A percentile compares a stretch with the other conserved stretches of the same genome.
Conservation (phyloP, 1,140 invertebrate genomes). For the Patella vulgata region DNA sequence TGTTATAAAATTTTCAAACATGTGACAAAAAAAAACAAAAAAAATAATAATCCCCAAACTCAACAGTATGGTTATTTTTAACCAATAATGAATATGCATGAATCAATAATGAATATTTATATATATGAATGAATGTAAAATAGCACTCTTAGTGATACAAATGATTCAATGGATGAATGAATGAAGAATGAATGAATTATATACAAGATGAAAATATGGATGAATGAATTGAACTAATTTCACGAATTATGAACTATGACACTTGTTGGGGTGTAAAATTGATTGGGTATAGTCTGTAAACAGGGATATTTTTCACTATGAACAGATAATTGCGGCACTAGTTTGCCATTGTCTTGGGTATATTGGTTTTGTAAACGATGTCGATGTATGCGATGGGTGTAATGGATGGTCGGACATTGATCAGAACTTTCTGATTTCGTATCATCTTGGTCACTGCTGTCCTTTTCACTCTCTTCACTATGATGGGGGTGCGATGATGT, state of each 20-base stretch:
- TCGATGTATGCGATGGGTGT: conserved; percentile 17
- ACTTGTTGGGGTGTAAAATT: conserved; percentile 46
- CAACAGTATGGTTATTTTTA: too few species aligned
- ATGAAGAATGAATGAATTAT: too few species aligned
- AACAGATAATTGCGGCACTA: conserved; percentile 47
- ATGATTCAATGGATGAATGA: too few species aligned
- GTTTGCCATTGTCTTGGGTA: conserved; percentile 16
- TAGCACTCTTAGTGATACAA: too few species aligned
- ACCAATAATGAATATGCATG: too few species aligned
- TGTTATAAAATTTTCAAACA: too few species aligned
- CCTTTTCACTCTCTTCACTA: conserved; percentile 51
- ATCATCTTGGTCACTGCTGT: conserved; percentile 51
- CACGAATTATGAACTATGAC: conserved; percentile 61
- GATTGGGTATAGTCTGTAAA: conserved; percentile 42
- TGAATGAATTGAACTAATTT: conserved; percentile 1
- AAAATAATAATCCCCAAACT: too few species aligned
- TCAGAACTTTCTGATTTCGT: conserved; percentile 46
- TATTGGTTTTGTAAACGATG: conserved; percentile 31
- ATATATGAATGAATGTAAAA: too few species aligned
- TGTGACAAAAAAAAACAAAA: too few species aligned
- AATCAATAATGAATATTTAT: too few species aligned
- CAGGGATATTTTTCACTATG: conserved; percentile 50
- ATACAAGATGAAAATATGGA: not conserved
- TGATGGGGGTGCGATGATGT: conserved; percentile 23
- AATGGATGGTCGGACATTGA: conserved; percentile 43